These are phyloP conservation scores for Platichthys stellatus DNA, from an alignment of 2,113 vertebrate genomes.

Conservation along the genomic window DNA sequence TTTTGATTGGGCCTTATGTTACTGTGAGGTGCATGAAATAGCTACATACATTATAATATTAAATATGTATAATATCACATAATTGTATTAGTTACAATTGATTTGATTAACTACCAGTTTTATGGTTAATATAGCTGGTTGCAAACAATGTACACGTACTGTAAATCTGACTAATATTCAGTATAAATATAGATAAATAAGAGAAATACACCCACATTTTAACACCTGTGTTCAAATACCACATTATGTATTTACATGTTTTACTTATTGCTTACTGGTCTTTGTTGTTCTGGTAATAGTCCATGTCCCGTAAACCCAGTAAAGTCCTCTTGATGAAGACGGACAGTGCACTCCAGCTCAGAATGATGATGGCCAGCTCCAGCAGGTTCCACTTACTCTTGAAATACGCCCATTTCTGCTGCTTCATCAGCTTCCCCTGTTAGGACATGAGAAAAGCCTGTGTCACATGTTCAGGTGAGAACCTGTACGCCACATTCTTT, in stretches of 20 bases:
- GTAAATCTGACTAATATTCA: no score
- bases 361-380: slow-evolving; percentile 88
- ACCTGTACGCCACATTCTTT: not conserved
- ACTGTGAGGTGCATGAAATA: no score
- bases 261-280: slow-evolving; percentile 81
- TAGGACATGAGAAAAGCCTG: slow-evolving; percentile 27
- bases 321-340: slow-evolving; percentile 91
- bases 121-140: not conserved
- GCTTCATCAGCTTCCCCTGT: slow-evolving; percentile 88
- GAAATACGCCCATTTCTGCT: slow-evolving; percentile 89
- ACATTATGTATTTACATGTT: not conserved
- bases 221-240: no score
- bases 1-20: no score
- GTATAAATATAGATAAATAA: not conserved
- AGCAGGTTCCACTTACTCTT: slow-evolving; percentile 91
- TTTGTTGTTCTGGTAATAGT: slow-evolving; percentile 85
- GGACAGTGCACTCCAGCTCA: slow-evolving; percentile 91
- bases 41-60: not conserved
- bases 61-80: not conserved
- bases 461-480: not conserved
- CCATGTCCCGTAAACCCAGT: slow-evolving; percentile 86
- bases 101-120: not conserved
- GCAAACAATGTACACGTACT: no score
- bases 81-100: not conserved
- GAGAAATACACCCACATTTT: not conserved